Evolutionary conservation across 2,888 invertebrate species (phyloP).

Genomic region (Apodemia hepburni): DNA sequence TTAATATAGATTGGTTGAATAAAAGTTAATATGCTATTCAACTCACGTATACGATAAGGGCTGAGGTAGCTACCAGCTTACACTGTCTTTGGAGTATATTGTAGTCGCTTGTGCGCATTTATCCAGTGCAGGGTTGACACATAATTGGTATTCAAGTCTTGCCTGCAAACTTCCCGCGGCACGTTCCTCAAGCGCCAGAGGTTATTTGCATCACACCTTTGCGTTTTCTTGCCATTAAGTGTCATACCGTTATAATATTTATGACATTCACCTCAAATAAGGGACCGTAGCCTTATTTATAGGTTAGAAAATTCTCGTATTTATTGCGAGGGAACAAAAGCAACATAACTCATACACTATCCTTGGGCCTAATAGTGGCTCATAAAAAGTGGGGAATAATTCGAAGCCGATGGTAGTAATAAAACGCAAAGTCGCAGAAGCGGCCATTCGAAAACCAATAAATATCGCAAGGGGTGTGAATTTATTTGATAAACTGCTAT

Average conservation of each 20-base stretch:
- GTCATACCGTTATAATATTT: slow-evolving; percentile 46
- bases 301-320: neutral
- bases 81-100: slow-evolving; percentile 62
- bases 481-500: slow-evolving; percentile 71
- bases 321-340: slow-evolving; percentile 16
- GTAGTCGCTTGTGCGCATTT: slow-evolving; percentile 52
- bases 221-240: slow-evolving; percentile 54
- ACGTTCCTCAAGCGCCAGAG: slow-evolving; percentile 51
- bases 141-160: slow-evolving; percentile 60
- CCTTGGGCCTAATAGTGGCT: slow-evolving; percentile 40
- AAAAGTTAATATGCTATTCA: slow-evolving; percentile 54
- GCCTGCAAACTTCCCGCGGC: slow-evolving; percentile 54
- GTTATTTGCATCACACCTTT: slow-evolving; percentile 68
- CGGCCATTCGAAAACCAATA: slow-evolving; percentile 70
- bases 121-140: slow-evolving; percentile 40
- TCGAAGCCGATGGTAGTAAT: slow-evolving; percentile 52
- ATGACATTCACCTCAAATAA: slow-evolving; percentile 10
- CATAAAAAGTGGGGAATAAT: slow-evolving; percentile 39
- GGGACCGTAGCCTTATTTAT: neutral
- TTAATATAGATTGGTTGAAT: slow-evolving; percentile 49
- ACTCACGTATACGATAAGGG: slow-evolving; percentile 43
- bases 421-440: slow-evolving; percentile 53
- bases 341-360: slow-evolving; percentile 38
- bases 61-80: slow-evolving; percentile 52
- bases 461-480: slow-evolving; percentile 66